Conservation (phyloP, 2,888 invertebrate species). For the Meiosimyza platycephala region DNA sequence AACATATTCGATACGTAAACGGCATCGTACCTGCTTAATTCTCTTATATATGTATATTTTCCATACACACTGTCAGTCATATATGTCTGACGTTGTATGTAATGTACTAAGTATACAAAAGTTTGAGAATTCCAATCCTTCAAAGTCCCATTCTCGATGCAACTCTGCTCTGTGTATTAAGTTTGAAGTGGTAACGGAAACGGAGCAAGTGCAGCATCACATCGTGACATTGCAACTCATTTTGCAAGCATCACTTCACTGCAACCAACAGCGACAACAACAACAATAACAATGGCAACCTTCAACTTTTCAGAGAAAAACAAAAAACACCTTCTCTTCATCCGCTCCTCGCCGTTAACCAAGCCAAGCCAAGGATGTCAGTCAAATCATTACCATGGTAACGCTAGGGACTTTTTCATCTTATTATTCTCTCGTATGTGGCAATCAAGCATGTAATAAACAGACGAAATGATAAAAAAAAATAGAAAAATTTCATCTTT, state of each 20-base stretch:
- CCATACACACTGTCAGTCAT: too few relatives aligned
- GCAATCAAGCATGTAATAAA: too few relatives aligned
- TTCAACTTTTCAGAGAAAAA: slow-evolving; percentile 12
- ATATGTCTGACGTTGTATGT: too few relatives aligned
- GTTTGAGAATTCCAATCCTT: too few relatives aligned
- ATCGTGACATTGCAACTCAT: slow-evolving; percentile 40
- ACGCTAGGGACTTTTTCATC: background rate
- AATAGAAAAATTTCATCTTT: too few relatives aligned
- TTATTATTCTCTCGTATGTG: background rate
- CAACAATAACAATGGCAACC: slow-evolving; percentile 27
- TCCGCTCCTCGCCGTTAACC: background rate
- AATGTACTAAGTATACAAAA: too few relatives aligned
- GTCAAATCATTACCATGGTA: background rate
- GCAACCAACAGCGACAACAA: background rate
- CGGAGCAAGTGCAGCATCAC: slow-evolving; percentile 23
- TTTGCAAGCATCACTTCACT: slow-evolving; percentile 20
- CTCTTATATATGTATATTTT: too few relatives aligned
- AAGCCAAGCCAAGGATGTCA: background rate
- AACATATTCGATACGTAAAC: too few relatives aligned
- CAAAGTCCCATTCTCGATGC: too few relatives aligned
- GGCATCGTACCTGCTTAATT: too few relatives aligned
- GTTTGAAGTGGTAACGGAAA: background rate
- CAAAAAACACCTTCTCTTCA: background rate
- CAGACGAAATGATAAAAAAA: too few relatives aligned
- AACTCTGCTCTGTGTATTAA: too few relatives aligned